phyloP scores from a whole-genome alignment of 2,113 vertebrate species.

The Microcebus ravelobensis region DNA sequence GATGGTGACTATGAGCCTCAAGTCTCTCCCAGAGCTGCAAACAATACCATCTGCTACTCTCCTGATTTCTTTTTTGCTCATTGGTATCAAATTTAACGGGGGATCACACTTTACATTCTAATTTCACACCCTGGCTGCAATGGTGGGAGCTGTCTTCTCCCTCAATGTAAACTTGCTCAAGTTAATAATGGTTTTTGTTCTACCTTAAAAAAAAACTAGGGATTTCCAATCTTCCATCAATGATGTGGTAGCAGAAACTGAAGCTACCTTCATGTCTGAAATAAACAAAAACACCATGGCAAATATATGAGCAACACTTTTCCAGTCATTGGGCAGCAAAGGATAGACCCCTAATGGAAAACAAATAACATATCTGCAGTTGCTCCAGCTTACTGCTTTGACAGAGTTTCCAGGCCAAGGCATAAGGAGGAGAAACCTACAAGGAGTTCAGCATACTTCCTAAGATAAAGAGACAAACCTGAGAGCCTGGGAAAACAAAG shows the following conservation, averaged over 20 bases:
- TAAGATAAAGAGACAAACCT: not conserved
- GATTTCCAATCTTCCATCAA: not conserved
- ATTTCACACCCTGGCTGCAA: conserved; percentile 21
- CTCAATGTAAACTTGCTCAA: not conserved
- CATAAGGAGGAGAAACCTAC: not conserved
- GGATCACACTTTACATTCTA: conserved; percentile 64
- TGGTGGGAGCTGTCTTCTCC: not conserved
- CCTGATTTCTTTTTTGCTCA: conserved; percentile 70
- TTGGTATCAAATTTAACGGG: conserved; percentile 71
- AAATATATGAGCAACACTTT: not conserved
- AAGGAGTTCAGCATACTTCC: not conserved
- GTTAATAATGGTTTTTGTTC: not conserved
- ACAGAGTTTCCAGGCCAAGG: not conserved
- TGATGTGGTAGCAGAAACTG: not conserved
- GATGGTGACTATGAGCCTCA: conserved; percentile 79
- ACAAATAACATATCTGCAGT: not conserved
- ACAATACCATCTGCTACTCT: conserved; percentile 78
- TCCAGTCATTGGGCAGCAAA: not conserved
- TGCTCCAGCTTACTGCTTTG: not conserved
- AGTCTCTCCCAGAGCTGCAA: conserved; percentile 83
- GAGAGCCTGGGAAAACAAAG: not conserved
- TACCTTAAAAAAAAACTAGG: not conserved
- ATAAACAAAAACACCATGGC: not conserved
- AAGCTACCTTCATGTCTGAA: not conserved
- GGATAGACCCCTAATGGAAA: not conserved